These are phyloP conservation scores for Peribatodes rhomboidaria DNA, from an alignment of 2,888 invertebrate species.

Conservation along the genomic window DNA sequence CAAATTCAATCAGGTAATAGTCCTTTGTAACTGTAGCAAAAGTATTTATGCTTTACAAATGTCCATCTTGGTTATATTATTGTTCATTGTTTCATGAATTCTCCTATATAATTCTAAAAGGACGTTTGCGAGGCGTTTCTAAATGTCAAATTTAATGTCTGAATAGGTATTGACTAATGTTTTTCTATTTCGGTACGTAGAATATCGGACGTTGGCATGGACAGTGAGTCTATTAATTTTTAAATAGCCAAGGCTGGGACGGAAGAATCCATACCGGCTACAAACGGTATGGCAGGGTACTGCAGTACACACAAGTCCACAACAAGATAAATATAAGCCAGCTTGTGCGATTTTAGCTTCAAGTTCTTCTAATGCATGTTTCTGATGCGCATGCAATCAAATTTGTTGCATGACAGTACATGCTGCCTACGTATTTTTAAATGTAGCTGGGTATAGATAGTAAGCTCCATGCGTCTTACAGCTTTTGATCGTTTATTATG, in stretches of 20 bases:
- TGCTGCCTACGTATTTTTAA: too few species aligned
- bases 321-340: background rate
- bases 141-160: conserved; percentile 21
- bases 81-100: background rate
- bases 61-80: background rate
- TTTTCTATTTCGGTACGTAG: conserved; percentile 49
- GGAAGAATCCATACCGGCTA: conserved; percentile 78
- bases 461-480: too few species aligned
- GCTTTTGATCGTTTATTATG: too few species aligned
- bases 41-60: background rate
- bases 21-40: background rate
- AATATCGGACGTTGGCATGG: conserved; percentile 69
- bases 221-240: conserved; percentile 80
- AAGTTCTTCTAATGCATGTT: background rate
- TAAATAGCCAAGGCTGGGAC: conserved; percentile 81
- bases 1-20: background rate
- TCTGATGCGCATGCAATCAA: background rate
- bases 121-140: conserved; percentile 7
- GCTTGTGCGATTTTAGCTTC: background rate
- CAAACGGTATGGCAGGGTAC: conserved; percentile 65
- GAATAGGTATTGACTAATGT: conserved; percentile 39
- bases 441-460: too few species aligned
- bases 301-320: conserved; percentile 40
- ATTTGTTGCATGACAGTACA: background rate
- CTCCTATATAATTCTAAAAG: conserved; percentile 14